Percentiles rank a stretch among this genome's conserved stretches.
These are phyloP conservation scores for Aspiorhynchus laticeps DNA, from an alignment of 2,113 vertebrate species.

Conservation along the genomic window DNA sequence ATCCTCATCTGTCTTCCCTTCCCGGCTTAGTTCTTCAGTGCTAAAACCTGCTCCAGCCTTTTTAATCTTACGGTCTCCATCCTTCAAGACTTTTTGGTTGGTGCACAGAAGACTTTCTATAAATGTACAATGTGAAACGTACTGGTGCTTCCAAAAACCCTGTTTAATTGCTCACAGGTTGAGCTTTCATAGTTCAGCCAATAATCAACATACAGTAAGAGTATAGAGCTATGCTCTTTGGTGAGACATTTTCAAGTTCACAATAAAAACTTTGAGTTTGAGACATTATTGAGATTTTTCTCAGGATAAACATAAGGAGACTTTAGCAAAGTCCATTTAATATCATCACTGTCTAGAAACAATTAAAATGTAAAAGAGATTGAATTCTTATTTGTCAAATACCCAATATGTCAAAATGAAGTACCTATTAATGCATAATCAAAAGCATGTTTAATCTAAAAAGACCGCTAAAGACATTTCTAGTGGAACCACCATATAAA, in stretches of 20 bases:
- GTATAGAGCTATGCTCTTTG: not conserved
- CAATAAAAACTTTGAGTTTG: not conserved
- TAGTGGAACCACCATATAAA: too few relatives aligned
- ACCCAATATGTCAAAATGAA: not conserved
- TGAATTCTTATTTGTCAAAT: too few relatives aligned
- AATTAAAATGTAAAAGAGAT: not conserved
- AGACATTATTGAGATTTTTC: not conserved
- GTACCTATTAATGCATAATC: not conserved
- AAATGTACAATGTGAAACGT: not conserved
- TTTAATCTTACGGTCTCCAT: constrained; percentile 54
- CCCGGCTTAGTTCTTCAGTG: not conserved
- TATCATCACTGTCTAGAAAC: not conserved
- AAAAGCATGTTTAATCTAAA: not conserved
- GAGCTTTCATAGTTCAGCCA: not conserved
- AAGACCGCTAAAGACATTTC: not conserved
- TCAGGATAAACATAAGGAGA: not conserved
- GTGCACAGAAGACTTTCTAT: not conserved
- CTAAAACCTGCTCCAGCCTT: constrained; percentile 19
- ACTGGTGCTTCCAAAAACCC: not conserved
- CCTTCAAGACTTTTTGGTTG: not conserved
- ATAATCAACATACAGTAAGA: not conserved
- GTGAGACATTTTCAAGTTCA: not conserved
- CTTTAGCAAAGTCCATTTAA: not conserved
- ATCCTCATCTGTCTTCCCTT: constrained; percentile 39
- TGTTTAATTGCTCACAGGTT: not conserved